phyloP scores from a whole-genome alignment of 2,797 vertebrate species.

The Luscinia luscinia region DNA sequence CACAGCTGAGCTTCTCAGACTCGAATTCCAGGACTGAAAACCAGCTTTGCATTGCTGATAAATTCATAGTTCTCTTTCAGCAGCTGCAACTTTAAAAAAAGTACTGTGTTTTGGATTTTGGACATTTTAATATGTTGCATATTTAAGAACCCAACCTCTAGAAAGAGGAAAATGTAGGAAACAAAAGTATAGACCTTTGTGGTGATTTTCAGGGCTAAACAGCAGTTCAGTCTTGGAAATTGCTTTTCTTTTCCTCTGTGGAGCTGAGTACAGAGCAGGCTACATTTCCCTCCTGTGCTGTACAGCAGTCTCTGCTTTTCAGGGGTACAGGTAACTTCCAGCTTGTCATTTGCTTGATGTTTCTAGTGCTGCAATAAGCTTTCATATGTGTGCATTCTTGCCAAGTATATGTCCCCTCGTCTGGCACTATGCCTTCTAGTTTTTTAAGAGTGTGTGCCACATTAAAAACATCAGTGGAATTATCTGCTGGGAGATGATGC shows the following conservation, averaged over 20 bases:
- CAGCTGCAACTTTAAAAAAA: background rate
- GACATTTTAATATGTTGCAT: background rate
- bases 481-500: background rate
- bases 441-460: background rate
- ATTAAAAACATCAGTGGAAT: background rate
- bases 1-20: background rate
- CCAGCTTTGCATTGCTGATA: background rate
- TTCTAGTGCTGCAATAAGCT: background rate
- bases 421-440: background rate
- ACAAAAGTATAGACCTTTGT: background rate
- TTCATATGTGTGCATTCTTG: background rate
- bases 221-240: background rate
- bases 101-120: background rate
- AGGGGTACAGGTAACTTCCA: background rate
- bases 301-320: background rate
- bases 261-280: background rate
- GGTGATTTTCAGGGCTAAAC: background rate
- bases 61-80: background rate
- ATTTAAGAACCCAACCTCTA: background rate
- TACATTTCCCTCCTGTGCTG: fast-evolving
- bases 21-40: background rate
- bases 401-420: background rate
- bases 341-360: background rate
- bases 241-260: background rate
- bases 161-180: background rate